Percentiles rank a stretch among this genome's conserved stretches.
These are phyloP conservation scores for Hydrozoanthus gracilis DNA, from an alignment of 92 coral and sea anemone genomes.

Conservation along the genomic window DNA sequence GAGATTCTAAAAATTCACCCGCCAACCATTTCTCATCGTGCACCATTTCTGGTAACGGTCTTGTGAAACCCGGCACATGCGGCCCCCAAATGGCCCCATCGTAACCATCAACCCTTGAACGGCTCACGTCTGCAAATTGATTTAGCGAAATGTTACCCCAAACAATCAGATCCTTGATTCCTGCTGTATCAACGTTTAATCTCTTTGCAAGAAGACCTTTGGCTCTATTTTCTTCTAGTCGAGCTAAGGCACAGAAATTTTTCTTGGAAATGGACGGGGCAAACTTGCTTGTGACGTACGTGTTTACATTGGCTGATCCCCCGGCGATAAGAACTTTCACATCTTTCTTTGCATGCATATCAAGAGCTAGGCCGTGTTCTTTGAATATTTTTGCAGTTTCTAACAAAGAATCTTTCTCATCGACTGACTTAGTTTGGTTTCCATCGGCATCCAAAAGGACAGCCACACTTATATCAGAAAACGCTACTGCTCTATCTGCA, in stretches of 20 bases:
- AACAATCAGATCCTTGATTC: conserved; percentile 84
- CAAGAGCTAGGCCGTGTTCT: conserved; percentile 82
- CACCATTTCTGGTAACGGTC: conserved; percentile 93
- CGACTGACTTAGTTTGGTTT: conserved; percentile 41
- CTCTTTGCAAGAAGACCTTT: conserved; percentile 87
- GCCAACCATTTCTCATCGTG: conserved; percentile 96
- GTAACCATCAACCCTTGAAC: conserved; percentile 90
- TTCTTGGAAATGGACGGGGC: conserved; percentile 90
- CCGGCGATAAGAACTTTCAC: conserved; percentile 89
- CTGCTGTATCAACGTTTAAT: conserved; percentile 89
- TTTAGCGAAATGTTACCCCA: conserved; percentile 89
- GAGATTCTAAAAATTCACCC: conserved; percentile 77
- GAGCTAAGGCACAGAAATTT: conserved; percentile 87
- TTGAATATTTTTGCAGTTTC: conserved; percentile 72
- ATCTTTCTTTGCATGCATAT: conserved; percentile 80
- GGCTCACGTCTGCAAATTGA: conserved; percentile 73
- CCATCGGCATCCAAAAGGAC: conserved; percentile 63
- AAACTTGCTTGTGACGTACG: conserved; percentile 77
- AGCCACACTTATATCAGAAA: conserved; percentile 78
- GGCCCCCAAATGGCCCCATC: conserved; percentile 99
- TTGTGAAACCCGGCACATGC: conserved; percentile 89
- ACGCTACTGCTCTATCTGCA: conserved; percentile 74
- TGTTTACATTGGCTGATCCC: conserved; percentile 75
- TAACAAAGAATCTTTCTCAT: conserved; percentile 57
- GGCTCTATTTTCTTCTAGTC: conserved; percentile 88